Conservation (phyloP, 2,888 invertebrate genomes). For the Neocrepidodera transversa region DNA sequence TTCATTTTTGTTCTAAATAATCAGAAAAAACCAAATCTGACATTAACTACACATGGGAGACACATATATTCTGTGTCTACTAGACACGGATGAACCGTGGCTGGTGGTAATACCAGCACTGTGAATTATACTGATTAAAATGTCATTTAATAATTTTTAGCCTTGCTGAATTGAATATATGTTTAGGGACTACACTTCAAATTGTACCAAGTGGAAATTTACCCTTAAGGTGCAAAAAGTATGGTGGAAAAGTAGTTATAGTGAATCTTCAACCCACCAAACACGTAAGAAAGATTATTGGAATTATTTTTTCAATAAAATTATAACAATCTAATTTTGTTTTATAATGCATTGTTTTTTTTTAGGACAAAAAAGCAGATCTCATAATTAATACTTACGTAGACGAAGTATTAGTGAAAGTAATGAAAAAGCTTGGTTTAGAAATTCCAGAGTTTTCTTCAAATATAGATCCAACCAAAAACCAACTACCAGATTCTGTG, state of each 20-base stretch:
- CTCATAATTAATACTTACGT: slow-evolving; percentile 88
- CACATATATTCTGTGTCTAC: no score
- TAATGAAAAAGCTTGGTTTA: slow-evolving; percentile 77
- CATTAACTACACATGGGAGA: no score
- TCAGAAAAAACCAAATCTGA: no score
- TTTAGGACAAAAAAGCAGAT: slow-evolving; percentile 89
- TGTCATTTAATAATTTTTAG: slow-evolving; percentile 62
- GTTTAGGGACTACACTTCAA: slow-evolving; percentile 96
- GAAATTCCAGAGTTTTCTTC: slow-evolving; percentile 76
- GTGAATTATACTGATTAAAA: no score
- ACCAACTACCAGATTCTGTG: slow-evolving; percentile 55
- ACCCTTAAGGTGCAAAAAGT: slow-evolving; percentile 84
- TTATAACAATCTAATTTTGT: no score
- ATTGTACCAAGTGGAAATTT: slow-evolving; percentile 96
- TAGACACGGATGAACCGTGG: no score
- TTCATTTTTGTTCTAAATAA: no score
- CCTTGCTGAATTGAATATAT: slow-evolving; percentile 90
- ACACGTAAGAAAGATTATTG: slow-evolving; percentile 77
- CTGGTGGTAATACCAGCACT: no score
- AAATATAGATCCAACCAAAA: slow-evolving; percentile 72
- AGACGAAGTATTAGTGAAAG: slow-evolving; percentile 78
- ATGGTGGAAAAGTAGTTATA: slow-evolving; percentile 87
- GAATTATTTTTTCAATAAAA: background rate
- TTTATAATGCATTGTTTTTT: no score
- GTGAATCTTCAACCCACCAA: slow-evolving; percentile 98